phyloP scores from a whole-genome alignment of 2,797 vertebrate species.

The Lepidocolaptes lacrymiger region DNA sequence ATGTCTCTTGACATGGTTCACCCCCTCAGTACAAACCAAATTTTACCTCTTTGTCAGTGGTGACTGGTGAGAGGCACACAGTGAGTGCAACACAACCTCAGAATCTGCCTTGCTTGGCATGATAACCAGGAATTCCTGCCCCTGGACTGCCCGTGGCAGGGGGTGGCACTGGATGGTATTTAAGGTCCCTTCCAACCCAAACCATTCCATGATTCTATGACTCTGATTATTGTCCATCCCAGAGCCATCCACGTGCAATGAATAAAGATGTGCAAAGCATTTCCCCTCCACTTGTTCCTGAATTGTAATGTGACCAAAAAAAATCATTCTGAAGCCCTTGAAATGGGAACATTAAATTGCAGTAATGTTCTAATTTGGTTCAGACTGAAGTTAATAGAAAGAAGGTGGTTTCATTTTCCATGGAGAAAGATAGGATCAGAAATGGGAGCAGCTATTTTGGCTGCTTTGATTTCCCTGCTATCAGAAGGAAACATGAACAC shows the following conservation, averaged over 20 bases:
- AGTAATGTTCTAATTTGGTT: not conserved
- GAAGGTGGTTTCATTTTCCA: not conserved
- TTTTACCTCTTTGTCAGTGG: not conserved
- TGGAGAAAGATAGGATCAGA: not conserved
- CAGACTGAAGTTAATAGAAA: not conserved
- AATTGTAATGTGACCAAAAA: not conserved
- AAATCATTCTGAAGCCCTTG: not conserved
- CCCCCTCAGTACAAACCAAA: not conserved
- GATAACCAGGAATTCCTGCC: not conserved
- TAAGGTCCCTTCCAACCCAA: not conserved
- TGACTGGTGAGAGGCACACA: not conserved
- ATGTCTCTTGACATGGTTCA: accelerated
- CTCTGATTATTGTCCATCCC: not conserved
- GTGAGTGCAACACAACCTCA: accelerated
- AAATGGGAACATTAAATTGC: not conserved
- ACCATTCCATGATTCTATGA: not conserved
- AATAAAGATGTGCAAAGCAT: not conserved
- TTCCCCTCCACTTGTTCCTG: not conserved
- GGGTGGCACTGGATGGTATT: accelerated
- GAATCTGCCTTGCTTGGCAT: not conserved
- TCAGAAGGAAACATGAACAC: not conserved
- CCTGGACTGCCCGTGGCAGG: not conserved
- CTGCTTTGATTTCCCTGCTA: not conserved
- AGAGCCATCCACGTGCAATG: accelerated
- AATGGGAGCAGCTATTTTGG: not conserved